phyloP scores from a whole-genome alignment of 2,888 invertebrate genomes.

The Lycocerus yunnanus region DNA sequence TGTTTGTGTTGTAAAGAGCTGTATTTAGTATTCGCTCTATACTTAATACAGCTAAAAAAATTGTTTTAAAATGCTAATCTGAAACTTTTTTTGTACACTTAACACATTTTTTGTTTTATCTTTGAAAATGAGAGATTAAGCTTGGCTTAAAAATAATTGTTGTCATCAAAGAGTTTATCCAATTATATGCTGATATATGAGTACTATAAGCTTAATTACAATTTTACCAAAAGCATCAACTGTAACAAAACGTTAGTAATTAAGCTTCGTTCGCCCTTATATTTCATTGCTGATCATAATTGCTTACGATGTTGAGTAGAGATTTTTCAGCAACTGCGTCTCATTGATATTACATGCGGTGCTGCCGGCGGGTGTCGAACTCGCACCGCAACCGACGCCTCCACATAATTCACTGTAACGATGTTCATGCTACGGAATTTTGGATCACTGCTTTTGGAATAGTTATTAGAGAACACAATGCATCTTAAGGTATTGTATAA shows the following conservation, averaged over 20 bases:
- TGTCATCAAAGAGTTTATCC: slow-evolving; percentile 3
- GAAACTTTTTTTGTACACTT: not conserved
- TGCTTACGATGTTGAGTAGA: slow-evolving; percentile 18
- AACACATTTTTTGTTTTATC: not conserved
- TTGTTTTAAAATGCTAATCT: not conserved
- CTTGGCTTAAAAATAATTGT: not conserved
- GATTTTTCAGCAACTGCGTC: slow-evolving; percentile 27
- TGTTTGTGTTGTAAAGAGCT: not conserved
- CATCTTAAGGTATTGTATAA: not conserved
- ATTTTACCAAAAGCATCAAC: slow-evolving; percentile 16
- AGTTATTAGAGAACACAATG: slow-evolving; percentile 15
- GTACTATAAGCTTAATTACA: slow-evolving; percentile 10
- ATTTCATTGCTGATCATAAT: slow-evolving; percentile 21
- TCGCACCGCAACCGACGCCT: slow-evolving; percentile 24
- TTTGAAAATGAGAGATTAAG: not conserved
- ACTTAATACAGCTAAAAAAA: not conserved
- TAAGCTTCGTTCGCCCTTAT: slow-evolving; percentile 16
- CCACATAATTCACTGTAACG: slow-evolving; percentile 38
- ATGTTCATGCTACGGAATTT: slow-evolving; percentile 38
- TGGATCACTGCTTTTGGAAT: slow-evolving; percentile 28
- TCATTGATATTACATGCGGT: slow-evolving; percentile 39
- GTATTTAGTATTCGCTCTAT: not conserved
- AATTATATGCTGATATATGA: slow-evolving; percentile 9
- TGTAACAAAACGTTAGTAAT: slow-evolving; percentile 19
- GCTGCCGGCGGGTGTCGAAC: slow-evolving; percentile 33